Base-by-base conservation (phyloP, 2,888 invertebrate genomes). In the Vanessa cardui region DNA sequence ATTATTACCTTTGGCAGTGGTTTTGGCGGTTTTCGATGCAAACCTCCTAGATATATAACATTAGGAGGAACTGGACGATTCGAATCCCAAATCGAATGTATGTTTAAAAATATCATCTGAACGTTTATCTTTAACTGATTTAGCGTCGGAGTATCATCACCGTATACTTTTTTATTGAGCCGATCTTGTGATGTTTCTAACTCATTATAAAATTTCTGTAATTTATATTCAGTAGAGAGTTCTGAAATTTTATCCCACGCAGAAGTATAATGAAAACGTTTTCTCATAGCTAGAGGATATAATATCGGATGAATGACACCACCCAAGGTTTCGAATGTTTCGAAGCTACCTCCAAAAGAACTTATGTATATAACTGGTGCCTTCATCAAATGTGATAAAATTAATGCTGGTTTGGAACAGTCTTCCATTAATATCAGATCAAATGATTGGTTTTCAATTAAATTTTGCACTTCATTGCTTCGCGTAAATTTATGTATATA, bases 41-140 rank as follows among this genome's bases (percentile, higher is more conserved):
- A 71, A 1, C 91, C 90, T 64, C 92, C 91, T 52, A 90, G 80
- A 64, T 84, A 83, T 1, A 92, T 69, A 3, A 90, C 78, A 63
- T 82, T 83, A 0, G 92, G 89, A 8, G 90, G 84, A 7, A 87
- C 76, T 1, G 93, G 93, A 12, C 85, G 78, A 58, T 81, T 83
- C 3, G 75, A 74, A n/a, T 83, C 82, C 76, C 85, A 86, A 46
- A 87, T 72, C 0, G 87, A 84, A 75, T 92, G 84, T 0, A 81
- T 73, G 72, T 93, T 93, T 4, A 90, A 69, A 65, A 93, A 83
- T 39, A 92, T 62, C 81, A 93, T 76, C 52, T 86, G 83, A 6
- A 87, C 77, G 67, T 81, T 83, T 44, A 78, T 73, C n/a, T 67
- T 64, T 4, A 85, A 66, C n/a, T 83, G 80, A 1, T 21, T 54